Evolutionary conservation across 2,888 invertebrate species (phyloP).

Genomic region (Dasysyrphus tricinctus): DNA sequence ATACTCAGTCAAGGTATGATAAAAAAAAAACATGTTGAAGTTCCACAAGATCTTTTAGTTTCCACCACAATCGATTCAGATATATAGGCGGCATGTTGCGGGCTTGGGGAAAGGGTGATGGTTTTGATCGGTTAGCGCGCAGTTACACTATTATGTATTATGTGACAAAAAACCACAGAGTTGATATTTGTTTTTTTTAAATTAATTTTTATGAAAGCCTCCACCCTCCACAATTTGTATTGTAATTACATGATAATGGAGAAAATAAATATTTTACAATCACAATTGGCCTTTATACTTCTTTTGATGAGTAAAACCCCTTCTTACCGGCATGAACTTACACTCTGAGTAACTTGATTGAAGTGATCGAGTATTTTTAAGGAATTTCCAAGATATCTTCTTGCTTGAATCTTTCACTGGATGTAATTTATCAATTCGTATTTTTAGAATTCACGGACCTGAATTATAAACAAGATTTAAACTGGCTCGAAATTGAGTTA

Average conservation of each 20-base stretch:
- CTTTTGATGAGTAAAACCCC: not conserved
- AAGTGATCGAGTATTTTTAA: not conserved
- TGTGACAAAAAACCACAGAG: not conserved
- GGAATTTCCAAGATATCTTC: too few species aligned
- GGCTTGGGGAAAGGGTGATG: not conserved
- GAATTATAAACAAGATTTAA: too few species aligned
- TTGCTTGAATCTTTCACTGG: too few species aligned
- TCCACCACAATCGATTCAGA: not conserved
- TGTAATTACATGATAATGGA: not conserved
- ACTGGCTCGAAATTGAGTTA: too few species aligned
- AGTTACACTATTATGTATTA: slow-evolving; percentile 5
- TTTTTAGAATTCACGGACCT: too few species aligned
- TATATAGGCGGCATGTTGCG: not conserved
- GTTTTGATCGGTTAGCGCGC: not conserved
- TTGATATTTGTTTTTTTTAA: not conserved
- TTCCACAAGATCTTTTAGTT: not conserved
- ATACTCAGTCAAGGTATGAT: slow-evolving; percentile 18
- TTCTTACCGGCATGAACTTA: not conserved
- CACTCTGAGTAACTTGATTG: not conserved
- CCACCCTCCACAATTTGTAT: not conserved
- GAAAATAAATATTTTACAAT: not conserved
- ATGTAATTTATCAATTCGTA: too few species aligned
- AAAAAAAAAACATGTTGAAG: not conserved
- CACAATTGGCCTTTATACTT: not conserved
- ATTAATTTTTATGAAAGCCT: not conserved